These are phyloP conservation scores for Asobara japonica DNA, from an alignment of 1,140 invertebrate genomes.

Conservation along the genomic window DNA sequence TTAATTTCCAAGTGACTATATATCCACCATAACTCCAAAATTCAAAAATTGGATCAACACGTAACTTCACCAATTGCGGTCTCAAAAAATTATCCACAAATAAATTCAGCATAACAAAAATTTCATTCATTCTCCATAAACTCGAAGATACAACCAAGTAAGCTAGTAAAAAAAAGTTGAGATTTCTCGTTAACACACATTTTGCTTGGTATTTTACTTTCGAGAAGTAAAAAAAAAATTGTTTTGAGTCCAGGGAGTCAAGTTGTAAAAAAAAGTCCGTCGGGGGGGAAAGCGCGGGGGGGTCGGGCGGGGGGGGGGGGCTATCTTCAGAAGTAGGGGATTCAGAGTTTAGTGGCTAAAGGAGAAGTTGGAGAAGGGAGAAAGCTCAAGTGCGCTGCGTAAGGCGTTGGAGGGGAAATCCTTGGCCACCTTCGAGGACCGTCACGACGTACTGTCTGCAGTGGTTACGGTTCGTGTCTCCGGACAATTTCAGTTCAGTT, in stretches of 20 bases:
- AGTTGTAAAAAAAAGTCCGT: slow-evolving; percentile 22
- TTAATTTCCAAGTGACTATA: no score
- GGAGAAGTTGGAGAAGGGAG: slow-evolving; percentile 25
- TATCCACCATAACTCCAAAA: no score
- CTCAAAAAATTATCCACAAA: no score
- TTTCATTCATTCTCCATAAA: neutral
- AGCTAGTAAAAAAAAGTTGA: neutral
- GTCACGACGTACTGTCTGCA: slow-evolving; percentile 40
- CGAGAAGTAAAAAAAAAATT: neutral
- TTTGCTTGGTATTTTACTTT: neutral
- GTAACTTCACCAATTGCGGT: no score
- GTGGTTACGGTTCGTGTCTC: slow-evolving; percentile 36
- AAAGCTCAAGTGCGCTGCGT: slow-evolving; percentile 36
- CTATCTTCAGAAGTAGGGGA: slow-evolving; percentile 32
- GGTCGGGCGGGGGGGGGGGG: neutral
- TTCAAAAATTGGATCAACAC: no score
- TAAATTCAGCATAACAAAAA: neutral
- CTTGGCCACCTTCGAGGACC: slow-evolving; percentile 51
- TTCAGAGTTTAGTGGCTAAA: neutral
- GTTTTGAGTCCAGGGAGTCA: neutral
- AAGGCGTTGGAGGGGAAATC: slow-evolving; percentile 35
- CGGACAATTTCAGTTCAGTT: slow-evolving; percentile 14
- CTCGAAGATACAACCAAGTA: slow-evolving; percentile 36
- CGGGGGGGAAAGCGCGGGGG: neutral
- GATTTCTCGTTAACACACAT: no score